phyloP scores from a whole-genome alignment of 2,797 vertebrate species.

The Anas georgica region DNA sequence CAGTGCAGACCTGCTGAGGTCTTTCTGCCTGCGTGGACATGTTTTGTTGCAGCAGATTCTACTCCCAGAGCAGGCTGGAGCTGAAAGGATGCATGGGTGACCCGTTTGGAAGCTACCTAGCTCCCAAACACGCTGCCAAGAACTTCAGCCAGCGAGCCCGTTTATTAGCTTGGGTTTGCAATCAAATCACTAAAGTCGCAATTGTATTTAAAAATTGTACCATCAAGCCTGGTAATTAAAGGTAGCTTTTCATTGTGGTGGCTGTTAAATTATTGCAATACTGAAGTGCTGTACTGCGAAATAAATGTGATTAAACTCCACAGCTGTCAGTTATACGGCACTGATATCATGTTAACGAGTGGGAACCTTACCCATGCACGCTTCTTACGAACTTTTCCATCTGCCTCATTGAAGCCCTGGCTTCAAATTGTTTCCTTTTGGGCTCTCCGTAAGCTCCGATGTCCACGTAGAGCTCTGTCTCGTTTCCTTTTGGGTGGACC shows the following conservation, averaged over 20 bases:
- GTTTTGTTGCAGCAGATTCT: background rate
- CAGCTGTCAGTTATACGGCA: background rate
- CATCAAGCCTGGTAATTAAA: background rate
- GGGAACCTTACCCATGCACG: conserved; percentile 88
- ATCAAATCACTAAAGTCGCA: background rate
- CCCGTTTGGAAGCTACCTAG: background rate
- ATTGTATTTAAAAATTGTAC: background rate
- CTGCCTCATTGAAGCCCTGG: conserved; percentile 88
- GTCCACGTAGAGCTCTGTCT: conserved; percentile 92
- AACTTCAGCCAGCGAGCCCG: rapidly evolving
- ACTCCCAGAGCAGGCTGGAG: background rate
- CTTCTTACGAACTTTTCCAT: conserved; percentile 96
- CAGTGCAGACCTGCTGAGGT: background rate
- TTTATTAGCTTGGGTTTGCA: background rate
- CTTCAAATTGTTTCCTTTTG: conserved; percentile 91
- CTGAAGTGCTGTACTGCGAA: background rate
- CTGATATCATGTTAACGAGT: background rate
- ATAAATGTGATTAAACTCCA: background rate
- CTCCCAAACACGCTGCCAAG: rapidly evolving
- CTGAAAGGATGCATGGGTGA: background rate
- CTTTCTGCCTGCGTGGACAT: background rate
- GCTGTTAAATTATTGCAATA: background rate
- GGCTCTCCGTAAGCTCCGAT: conserved; percentile 96
- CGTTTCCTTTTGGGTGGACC: conserved; percentile 92
- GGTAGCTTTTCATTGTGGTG: background rate